phyloP scores from a whole-genome alignment of 1,140 invertebrate genomes.

The Ctenoplectra terminalis region DNA sequence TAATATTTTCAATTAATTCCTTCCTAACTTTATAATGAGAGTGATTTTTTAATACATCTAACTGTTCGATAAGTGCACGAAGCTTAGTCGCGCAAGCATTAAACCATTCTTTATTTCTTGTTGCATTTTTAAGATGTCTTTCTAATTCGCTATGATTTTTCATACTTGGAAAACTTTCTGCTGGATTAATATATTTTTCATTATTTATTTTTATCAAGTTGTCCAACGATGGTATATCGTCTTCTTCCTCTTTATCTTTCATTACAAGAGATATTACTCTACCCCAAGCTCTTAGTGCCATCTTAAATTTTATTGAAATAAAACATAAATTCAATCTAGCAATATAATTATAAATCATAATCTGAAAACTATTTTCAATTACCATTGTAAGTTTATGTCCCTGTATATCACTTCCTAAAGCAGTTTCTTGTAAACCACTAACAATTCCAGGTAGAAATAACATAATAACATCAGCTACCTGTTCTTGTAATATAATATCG shows the following conservation, averaged over 20 bases:
- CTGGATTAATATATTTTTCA: conserved; percentile 28
- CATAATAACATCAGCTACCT: conserved; percentile 84
- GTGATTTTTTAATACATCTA: conserved; percentile 82
- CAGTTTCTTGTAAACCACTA: conserved; percentile 84
- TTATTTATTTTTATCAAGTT: conserved; percentile 15
- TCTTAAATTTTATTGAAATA: conserved; percentile 73
- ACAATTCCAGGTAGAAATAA: conserved; percentile 86
- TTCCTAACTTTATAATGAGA: conserved; percentile 84
- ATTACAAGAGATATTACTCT: conserved; percentile 82
- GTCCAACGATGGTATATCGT: conserved; percentile 28
- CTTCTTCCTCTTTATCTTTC: conserved; percentile 76
- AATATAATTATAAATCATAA: conserved; percentile 25
- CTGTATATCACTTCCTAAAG: conserved; percentile 83
- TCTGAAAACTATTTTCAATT: conserved; percentile 57
- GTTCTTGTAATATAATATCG: conserved; percentile 78
- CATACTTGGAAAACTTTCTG: conserved; percentile 40
- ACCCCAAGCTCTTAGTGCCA: conserved; percentile 82
- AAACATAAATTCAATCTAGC: conserved; percentile 29
- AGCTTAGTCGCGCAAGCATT: conserved; percentile 84
- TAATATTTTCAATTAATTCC: conserved; percentile 83
- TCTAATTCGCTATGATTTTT: conserved; percentile 70
- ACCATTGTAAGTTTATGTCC: conserved; percentile 86
- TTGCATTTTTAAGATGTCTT: conserved; percentile 79
- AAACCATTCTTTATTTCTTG: conserved; percentile 84
- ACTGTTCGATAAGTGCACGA: conserved; percentile 79